These are phyloP conservation scores for Diacarnus erythraeanus DNA, from an alignment of 37 sponge, comb jelly and placozoan genomes.

Conservation along the genomic window DNA sequence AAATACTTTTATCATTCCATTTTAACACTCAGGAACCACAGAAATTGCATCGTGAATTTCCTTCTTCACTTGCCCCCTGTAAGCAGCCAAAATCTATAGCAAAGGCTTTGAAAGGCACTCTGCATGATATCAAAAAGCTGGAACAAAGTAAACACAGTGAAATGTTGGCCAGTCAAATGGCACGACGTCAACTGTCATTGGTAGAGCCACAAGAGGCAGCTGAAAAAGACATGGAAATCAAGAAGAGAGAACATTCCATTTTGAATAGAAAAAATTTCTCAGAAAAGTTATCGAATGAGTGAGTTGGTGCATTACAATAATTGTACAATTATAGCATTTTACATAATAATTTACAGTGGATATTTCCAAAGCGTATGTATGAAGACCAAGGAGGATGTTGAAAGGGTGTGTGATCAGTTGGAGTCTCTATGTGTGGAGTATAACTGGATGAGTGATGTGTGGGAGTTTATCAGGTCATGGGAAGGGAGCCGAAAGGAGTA, in stretches of 20 bases:
- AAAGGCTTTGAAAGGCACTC: constrained; percentile 4
- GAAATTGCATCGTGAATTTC: background rate
- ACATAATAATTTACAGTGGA: constrained; percentile 8
- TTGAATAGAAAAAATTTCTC: background rate
- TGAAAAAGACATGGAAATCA: background rate
- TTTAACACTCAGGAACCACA: too few relatives aligned
- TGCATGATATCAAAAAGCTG: background rate
- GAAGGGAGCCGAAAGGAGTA: constrained; percentile 12
- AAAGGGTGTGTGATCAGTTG: constrained; percentile 1
- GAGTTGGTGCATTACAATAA: background rate
- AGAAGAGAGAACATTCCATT: background rate
- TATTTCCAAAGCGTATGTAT: background rate
- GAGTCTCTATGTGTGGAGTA: constrained; percentile 8
- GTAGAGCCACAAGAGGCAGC: background rate
- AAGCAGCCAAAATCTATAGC: constrained; percentile 20
- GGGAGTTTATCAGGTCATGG: constrained; percentile 13
- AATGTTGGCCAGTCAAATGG: background rate
- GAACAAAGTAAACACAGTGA: too few relatives aligned
- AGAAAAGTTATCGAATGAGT: constrained; percentile 14
- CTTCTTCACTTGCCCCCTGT: background rate
- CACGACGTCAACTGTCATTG: constrained; percentile 5
- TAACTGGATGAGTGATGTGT: constrained; percentile 34
- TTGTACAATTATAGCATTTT: background rate
- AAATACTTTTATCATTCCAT: too few relatives aligned
- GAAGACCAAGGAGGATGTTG: background rate